Evolutionary conservation across 2,888 invertebrate species (phyloP).

Genomic region (Euplexia lucipara): DNA sequence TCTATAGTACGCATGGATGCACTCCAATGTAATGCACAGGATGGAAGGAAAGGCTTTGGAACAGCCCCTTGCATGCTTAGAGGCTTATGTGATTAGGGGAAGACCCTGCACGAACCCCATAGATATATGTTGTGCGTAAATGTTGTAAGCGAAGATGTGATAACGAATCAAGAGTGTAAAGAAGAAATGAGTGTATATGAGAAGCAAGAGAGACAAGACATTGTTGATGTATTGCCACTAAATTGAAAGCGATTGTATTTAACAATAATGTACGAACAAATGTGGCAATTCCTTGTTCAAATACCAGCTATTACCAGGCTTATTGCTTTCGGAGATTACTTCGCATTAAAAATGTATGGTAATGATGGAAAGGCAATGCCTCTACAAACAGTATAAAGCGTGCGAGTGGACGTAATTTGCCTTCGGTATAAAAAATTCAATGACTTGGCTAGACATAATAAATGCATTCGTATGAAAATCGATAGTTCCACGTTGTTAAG

Average conservation of each 20-base stretch:
- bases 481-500: slow-evolving; percentile 24
- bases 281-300: slow-evolving; percentile 11
- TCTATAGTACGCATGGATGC: slow-evolving; percentile 87
- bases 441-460: slow-evolving; percentile 40
- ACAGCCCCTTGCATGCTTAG: slow-evolving; percentile 90
- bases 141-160: slow-evolving; percentile 65
- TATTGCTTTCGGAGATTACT: slow-evolving; percentile 22
- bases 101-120: slow-evolving; percentile 86
- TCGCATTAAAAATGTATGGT: slow-evolving; percentile 29
- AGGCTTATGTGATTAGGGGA: slow-evolving; percentile 87
- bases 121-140: slow-evolving; percentile 80
- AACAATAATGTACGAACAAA: slow-evolving; percentile 27
- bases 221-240: slow-evolving; percentile 28
- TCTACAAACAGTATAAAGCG: slow-evolving; percentile 10
- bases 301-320: slow-evolving; percentile 14
- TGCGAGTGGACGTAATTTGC: slow-evolving; percentile 29
- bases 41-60: slow-evolving; percentile 83
- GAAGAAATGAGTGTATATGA: slow-evolving; percentile 56
- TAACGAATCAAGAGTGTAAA: slow-evolving; percentile 55
- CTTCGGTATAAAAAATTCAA: slow-evolving; percentile 30
- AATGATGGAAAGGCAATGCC: slow-evolving; percentile 31
- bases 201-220: slow-evolving; percentile 49
- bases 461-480: slow-evolving; percentile 30
- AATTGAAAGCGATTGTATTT: slow-evolving; percentile 23
- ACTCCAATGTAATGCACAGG: slow-evolving; percentile 79